A percentile compares a stretch with the other conserved stretches of the same genome.
Conservation (phyloP, 2,113 vertebrate genomes). For the Calidris pygmaea region DNA sequence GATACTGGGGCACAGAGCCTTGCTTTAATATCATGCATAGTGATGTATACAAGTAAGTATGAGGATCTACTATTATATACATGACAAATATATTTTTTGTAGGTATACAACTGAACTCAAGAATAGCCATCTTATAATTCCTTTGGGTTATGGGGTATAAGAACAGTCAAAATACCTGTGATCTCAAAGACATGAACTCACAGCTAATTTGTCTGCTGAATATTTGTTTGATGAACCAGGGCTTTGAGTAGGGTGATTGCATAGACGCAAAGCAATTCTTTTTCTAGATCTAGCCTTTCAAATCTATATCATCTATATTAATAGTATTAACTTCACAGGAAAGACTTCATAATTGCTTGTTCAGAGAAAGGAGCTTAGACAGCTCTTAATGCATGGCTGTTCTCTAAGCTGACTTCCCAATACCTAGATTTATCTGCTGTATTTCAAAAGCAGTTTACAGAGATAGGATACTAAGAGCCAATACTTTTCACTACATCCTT, state of each 20-base stretch:
- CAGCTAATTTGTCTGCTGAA: not conserved
- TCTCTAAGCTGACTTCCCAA: not conserved
- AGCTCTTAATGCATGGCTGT: not conserved
- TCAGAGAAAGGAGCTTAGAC: not conserved
- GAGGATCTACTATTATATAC: accelerated
- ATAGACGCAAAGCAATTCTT: not conserved
- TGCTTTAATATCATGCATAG: accelerated
- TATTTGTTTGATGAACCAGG: not conserved
- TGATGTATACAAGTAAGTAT: not conserved
- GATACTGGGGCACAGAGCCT: not conserved
- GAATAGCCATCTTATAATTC: not conserved
- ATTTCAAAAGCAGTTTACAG: not conserved
- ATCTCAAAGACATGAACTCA: accelerated
- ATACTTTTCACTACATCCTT: not conserved
- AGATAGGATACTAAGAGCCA: not conserved
- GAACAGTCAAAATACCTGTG: not conserved
- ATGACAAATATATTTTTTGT: accelerated
- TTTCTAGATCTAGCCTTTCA: not conserved
- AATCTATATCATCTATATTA: not conserved
- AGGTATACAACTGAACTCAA: not conserved
- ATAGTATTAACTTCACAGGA: not conserved
- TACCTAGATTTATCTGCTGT: not conserved
- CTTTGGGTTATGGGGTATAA: accelerated
- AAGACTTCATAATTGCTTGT: not conserved
- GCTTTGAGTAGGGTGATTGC: not conserved